These are phyloP conservation scores for Aphodius granarius DNA, from an alignment of 2,888 invertebrate genomes.

Conservation along the genomic window DNA sequence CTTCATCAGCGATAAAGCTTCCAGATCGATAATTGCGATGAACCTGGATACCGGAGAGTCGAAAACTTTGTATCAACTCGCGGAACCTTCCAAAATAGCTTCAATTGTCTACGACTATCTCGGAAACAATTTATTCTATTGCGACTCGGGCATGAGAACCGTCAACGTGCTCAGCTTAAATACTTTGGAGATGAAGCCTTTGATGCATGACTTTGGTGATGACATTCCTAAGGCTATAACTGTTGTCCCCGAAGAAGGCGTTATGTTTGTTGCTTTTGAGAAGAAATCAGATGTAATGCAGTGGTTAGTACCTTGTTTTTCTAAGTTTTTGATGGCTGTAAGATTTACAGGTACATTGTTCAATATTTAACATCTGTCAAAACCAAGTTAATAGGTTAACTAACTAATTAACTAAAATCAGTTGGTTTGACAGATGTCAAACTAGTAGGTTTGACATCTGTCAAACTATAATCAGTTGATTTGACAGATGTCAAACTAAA, in stretches of 20 bases:
- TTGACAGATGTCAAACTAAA: no score
- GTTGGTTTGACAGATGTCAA: no score
- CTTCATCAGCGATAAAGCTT: constrained; percentile 57
- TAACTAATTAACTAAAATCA: no score
- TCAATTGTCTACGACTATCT: constrained; percentile 51
- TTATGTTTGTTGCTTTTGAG: constrained; percentile 65
- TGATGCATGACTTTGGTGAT: constrained; percentile 61
- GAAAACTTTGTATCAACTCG: constrained; percentile 48
- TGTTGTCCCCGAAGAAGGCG: constrained; percentile 68
- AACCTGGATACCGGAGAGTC: constrained; percentile 43
- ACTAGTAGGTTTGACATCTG: no score
- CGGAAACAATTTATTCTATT: constrained; percentile 73
- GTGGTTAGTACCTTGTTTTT: not conserved
- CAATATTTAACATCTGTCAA: no score
- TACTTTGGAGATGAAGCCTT: constrained; percentile 60
- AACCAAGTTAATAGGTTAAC: no score
- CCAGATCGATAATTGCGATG: constrained; percentile 54
- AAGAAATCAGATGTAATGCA: constrained; percentile 7
- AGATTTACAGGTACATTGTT: no score
- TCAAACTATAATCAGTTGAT: no score
- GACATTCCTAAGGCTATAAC: constrained; percentile 72
- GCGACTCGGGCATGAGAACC: constrained; percentile 64
- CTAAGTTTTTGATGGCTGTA: not conserved
- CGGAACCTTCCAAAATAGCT: constrained; percentile 43
- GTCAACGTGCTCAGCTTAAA: constrained; percentile 68